Evolutionary conservation across 2,797 vertebrate genomes (phyloP), one percentile per base, ranked within the genome.

Genomic region (Sebastes cheni): DNA sequence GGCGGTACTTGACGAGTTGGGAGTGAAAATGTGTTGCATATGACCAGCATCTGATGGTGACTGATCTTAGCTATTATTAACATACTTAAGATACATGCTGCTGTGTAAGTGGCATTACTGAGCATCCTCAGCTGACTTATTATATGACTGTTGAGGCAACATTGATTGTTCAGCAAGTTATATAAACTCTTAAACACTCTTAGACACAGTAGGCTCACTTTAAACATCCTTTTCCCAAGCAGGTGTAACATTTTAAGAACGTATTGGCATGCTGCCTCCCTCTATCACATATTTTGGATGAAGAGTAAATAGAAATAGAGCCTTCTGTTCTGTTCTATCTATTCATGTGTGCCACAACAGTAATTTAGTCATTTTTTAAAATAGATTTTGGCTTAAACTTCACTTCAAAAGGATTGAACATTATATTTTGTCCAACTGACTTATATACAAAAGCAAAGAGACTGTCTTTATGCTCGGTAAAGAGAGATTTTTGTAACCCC

Each of bases 21-120:
- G 5, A 39, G 36, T 39, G 36, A 39, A 13, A 8, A 18, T 2
- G 18, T 8, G 18, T 50, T 50, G 42, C 16, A 18, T 50, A 50
- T 50, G 42, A 50, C 12, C 12, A 46, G 42, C 42, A 20, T 20
- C 16, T 50, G 67, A 72, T 16, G 23, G 2, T 39, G 20, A 29
- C 32, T 71, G 56, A 71, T 71, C 76, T 64, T 25, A 46, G 27
- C 52, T 72, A 32, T 12, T 66, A n/a, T 59, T 71, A 56, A 42
- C 50, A 11, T 4, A 23, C 32, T 30, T 58, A 54, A 78, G 12
- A 20, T 50, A 50, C 42, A 50, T 50, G 42, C 16, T 50, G 42
- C 42, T 50, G 18, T 50, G 42, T 50, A 50, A 4, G 18, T 30
- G 25, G 36, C 39, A 0, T 71, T 27, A 58, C 14, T 58, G 22